Evolutionary conservation across 2,888 invertebrate species (phyloP), one percentile per base, ranked within the genome.

Genomic region (Tillus elongatus): DNA sequence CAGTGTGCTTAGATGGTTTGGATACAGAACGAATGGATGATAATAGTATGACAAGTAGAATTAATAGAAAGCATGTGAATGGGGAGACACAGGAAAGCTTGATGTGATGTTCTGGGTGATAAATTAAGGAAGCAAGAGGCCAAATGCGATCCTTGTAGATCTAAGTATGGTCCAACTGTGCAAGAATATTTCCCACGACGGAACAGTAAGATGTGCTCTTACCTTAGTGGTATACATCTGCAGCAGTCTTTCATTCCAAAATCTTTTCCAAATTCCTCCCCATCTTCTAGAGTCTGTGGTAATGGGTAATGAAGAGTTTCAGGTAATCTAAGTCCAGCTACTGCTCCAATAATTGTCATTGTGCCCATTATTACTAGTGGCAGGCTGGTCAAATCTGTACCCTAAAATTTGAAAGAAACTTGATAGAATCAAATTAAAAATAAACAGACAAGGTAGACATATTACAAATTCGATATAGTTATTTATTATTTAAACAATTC

Each of bases 281-380:
- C 89, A 60, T 91, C 90, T 58, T 86, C 87, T 4, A 88, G 73
- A 0, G 88, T 89, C 64, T 90, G 87, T 0, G 90, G 89, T 44
- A 91, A 61, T 2, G 82, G 75, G 52, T 83, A 75, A 58, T 90
- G 84, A 16, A 90, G 64, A 0, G 90, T 91, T 69, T 91, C 90
- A 0, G 90, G 90, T 43, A 91, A 63, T 12, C 89, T 72, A 3
- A 90, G 68, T 0, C 85, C 84, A 2, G 82, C 79, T 39, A 89
- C 56, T 2, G 89, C 89, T 3, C 89, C 90, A 28, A 88, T 63
- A 19, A 89, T 80, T 1, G 88, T 84, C 3, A 89, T 74, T 3
- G 72, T 72, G 1, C 90, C 90, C 79, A 91, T 83, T 41, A 90
- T 85, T 1, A 88, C 79, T 37, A 90, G 63, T 0, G 90, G 90